phyloP scores from a whole-genome alignment of 2,113 vertebrate genomes.

The Alligator sinensis region DNA sequence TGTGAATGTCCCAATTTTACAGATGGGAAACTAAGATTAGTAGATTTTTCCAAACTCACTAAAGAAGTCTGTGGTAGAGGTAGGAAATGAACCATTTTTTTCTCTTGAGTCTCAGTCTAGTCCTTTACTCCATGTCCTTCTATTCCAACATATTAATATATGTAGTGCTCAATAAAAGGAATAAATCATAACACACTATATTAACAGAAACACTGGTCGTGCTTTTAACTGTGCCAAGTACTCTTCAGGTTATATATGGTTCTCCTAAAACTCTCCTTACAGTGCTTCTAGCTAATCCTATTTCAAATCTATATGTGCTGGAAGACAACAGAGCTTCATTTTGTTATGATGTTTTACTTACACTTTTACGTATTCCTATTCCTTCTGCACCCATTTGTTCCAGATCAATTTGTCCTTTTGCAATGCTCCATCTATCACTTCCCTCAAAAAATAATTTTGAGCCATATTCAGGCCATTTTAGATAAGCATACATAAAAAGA shows the following conservation, averaged over 20 bases:
- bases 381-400: background rate
- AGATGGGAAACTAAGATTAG: background rate
- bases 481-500: background rate
- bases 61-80: background rate
- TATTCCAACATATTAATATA: background rate
- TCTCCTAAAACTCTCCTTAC: background rate
- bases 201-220: background rate
- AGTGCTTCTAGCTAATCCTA: background rate
- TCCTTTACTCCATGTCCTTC: background rate
- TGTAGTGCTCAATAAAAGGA: background rate
- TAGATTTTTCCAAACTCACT: background rate
- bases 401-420: background rate
- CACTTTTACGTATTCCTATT: background rate
- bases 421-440: background rate
- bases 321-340: background rate
- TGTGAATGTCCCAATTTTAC: background rate
- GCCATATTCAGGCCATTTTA: background rate
- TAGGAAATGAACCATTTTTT: background rate
- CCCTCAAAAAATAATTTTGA: background rate
- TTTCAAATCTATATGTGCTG: background rate
- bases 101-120: background rate
- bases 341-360: background rate
- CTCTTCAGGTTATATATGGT: background rate
- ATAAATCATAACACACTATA: background rate
- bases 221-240: background rate